phyloP scores from a whole-genome alignment of 2,113 vertebrate genomes.

The Cavia porcellus region DNA sequence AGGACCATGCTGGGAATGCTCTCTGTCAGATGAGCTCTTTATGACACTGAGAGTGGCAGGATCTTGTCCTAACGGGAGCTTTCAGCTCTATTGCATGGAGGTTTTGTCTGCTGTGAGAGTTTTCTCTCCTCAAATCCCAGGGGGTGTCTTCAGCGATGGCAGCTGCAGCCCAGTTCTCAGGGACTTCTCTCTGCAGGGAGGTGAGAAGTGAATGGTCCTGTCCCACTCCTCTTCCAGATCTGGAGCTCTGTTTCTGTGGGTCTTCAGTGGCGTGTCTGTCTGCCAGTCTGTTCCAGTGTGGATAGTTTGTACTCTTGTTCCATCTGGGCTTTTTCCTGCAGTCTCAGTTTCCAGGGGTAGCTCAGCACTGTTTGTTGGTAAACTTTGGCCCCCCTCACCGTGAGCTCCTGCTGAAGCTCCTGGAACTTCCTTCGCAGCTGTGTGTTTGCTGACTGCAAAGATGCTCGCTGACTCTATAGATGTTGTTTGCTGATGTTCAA shows the following conservation, averaged over 20 bases:
- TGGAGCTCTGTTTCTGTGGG: neutral
- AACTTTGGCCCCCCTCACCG: neutral
- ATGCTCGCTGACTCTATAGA: neutral
- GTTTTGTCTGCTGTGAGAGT: neutral
- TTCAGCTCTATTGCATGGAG: neutral
- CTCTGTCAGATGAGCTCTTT: neutral
- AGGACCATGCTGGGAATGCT: accelerated
- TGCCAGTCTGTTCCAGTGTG: neutral
- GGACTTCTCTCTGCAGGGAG: neutral
- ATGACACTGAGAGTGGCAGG: neutral
- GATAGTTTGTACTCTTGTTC: neutral
- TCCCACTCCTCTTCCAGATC: neutral
- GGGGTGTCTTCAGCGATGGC: neutral
- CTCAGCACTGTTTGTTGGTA: neutral
- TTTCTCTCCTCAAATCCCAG: neutral
- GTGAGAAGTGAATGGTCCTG: neutral
- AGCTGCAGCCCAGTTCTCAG: neutral
- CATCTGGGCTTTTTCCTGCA: neutral
- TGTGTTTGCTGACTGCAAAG: neutral
- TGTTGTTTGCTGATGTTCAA: neutral
- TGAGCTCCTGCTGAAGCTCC: neutral
- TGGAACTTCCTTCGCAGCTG: neutral
- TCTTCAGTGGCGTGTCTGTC: neutral
- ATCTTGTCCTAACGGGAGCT: neutral
- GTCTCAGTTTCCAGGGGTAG: neutral